Base-by-base conservation (phyloP, 1,140 invertebrate species). In the Glossosoma conforme region DNA sequence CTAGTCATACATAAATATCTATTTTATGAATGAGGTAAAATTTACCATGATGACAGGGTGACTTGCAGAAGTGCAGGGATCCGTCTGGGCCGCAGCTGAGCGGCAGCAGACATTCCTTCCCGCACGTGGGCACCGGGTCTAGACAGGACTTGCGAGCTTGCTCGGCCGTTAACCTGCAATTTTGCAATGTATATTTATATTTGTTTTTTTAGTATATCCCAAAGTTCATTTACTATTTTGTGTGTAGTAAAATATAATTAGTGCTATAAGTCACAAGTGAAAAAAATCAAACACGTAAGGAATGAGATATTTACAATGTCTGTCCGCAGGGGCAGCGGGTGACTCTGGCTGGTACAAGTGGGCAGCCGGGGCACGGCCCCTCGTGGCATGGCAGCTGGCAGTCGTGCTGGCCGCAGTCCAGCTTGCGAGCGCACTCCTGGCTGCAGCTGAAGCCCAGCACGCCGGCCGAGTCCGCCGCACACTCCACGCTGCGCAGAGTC, bases 121-220 rank as follows among this genome's bases (percentile, higher is more conserved):
- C 82, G 72, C 96, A 98, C 15, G 83, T 80, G 0, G 93, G 91
- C 58, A 98, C 80, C 0, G 87, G 81, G 69, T 97, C 93, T 4
- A 84, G 73, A 65, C 95, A 98, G 9, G 75, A 80, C 25, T 68
- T 77, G 53, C 86, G 76, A 28, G 72, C 61, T 1, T 65, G 66
- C 10, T 64, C 51, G 25, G 60, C 61, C 43, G 60, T 68, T 15
- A 72, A 61, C 59, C 67, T 72, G 58, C 19, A 52, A 53, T 32
- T 28, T 28, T 28, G 6, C 6, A n/a, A 28, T 28, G n/a, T 28
- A 28, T 28, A 28, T 28, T 28, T 6, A 8, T 8, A n/a, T 6
- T n/a, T 28, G 25, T 28, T 6, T n/a, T 28, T 8, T 28, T 28
- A 28, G 6, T 28, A 28, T 28, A 28, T 28, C 6, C n/a, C 6